Evolutionary conservation across 1,140 invertebrate genomes (phyloP).

Genomic region (Laodelphax striatellus): DNA sequence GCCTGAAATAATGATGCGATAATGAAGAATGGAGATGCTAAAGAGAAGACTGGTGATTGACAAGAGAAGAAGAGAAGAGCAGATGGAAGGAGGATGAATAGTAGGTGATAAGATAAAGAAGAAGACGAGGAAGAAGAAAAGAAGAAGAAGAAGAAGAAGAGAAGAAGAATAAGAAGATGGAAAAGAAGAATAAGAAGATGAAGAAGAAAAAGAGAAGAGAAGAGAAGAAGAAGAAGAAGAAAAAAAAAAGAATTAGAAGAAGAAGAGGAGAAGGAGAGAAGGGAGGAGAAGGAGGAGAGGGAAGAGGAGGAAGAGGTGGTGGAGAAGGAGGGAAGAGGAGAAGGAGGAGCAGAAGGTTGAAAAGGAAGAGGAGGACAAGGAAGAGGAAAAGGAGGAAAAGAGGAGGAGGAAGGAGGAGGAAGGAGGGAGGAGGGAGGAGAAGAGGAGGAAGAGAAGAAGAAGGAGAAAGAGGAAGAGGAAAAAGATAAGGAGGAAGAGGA

Average conservation of each 20-base stretch:
- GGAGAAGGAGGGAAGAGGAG: neutral
- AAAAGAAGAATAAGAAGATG: too few species aligned
- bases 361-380: neutral
- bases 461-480: neutral
- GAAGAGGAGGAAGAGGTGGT: neutral
- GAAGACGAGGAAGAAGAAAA: too few species aligned
- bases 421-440: neutral
- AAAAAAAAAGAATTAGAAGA: neutral
- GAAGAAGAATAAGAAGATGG: too few species aligned
- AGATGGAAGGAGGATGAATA: too few species aligned
- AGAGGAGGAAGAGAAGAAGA: neutral
- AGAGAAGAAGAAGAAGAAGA: neutral
- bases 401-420: neutral
- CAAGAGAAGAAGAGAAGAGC: neutral
- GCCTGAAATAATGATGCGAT: too few species aligned
- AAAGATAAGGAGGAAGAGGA: neutral
- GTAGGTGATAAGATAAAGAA: too few species aligned
- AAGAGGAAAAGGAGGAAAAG: neutral
- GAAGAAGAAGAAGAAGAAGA: too few species aligned
- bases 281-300: neutral
- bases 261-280: neutral
- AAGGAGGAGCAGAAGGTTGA: neutral
- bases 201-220: neutral
- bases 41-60: neutral
- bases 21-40: neutral